Evolutionary conservation across 2,888 invertebrate genomes (phyloP).

Genomic region (Cyclophora albipunctata): DNA sequence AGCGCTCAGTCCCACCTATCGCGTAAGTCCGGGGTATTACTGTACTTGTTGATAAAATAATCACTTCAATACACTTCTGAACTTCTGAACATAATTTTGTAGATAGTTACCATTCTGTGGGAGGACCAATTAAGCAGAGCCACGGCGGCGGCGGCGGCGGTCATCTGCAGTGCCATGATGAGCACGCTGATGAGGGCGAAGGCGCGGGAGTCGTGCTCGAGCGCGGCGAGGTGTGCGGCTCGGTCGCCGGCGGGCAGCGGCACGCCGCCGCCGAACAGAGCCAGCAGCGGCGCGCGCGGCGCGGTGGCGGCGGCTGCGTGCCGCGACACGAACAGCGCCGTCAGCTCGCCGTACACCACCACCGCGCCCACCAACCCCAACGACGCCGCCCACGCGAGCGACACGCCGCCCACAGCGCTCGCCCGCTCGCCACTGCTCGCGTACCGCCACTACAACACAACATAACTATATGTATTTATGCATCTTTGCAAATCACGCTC

Average conservation of each 20-base stretch:
- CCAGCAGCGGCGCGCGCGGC: constrained; percentile 52
- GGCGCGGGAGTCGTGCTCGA: constrained; percentile 70
- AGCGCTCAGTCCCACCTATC: too few relatives aligned
- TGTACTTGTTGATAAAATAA: too few relatives aligned
- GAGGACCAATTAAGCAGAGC: constrained; percentile 73
- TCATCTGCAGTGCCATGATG: constrained; percentile 65
- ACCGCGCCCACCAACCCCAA: constrained; percentile 70
- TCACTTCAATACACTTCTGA: too few relatives aligned
- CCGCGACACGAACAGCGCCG: constrained; percentile 74
- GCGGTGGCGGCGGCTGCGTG: constrained; percentile 47
- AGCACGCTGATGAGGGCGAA: constrained; percentile 66
- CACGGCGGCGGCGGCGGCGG: constrained; percentile 69
- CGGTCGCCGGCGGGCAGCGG: constrained; percentile 58
- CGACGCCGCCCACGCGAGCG: constrained; percentile 38
- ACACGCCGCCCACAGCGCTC: constrained; percentile 35
- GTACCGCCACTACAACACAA: constrained; percentile 56
- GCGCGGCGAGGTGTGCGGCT: constrained; percentile 66
- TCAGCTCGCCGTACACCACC: constrained; percentile 77
- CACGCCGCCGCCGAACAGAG: constrained; percentile 68
- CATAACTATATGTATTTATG: too few relatives aligned
- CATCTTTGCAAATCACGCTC: too few relatives aligned
- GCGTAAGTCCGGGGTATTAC: too few relatives aligned
- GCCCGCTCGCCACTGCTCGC: constrained; percentile 40
- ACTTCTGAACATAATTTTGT: background rate
- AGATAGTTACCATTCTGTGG: constrained; percentile 50